Evolutionary conservation across 2,888 invertebrate species (phyloP), one percentile per base, ranked within the genome.

Genomic region (Salpingus planirostris): DNA sequence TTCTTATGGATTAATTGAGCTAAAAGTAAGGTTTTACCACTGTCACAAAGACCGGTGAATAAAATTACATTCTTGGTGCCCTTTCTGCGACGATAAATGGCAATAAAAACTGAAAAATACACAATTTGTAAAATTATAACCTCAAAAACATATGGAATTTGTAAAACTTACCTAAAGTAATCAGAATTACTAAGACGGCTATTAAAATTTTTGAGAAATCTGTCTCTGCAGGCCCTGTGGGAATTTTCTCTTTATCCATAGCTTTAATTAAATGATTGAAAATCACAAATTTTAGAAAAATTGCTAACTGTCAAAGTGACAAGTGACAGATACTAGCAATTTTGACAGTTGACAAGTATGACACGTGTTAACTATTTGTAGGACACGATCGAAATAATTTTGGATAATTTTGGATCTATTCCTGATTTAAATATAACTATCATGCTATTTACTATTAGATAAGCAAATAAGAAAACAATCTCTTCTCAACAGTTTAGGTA

Each of bases 21-120:
- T 65, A 83, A 93, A 31, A 95, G 65, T 21, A 88, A 67, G 2
- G 93, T 93, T 69, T 96, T 96, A 11, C 95, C 95, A 15, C 88
- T 78, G 57, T 92, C 90, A 48, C 85, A 83, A 2, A 91, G 70
- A 2, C 96, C 96, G 30, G 85, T 78, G 7, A 95, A 55, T 32
- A 93, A 64, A 27, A 95, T 71, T 45, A 76, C 76, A 21, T 73
- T 70, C 14, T 81, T 71, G 4, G 70, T 57, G 28, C 69, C 69
- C 38, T 69, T 75, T 35, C 71, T 69, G 33, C 72, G 67, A 36
- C 72, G 70, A 66, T 77, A 78, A 44, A 76, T 59, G 60, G 72
- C 66, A 64, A 76, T 73, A 38, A 80, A 59, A 22, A 77, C 80
- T 80, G 57, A 29, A 69, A 70, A 39, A 40, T 21, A 15, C 23